These are phyloP conservation scores for Apamea sordens DNA, from an alignment of 2,888 invertebrate species.

Conservation along the genomic window DNA sequence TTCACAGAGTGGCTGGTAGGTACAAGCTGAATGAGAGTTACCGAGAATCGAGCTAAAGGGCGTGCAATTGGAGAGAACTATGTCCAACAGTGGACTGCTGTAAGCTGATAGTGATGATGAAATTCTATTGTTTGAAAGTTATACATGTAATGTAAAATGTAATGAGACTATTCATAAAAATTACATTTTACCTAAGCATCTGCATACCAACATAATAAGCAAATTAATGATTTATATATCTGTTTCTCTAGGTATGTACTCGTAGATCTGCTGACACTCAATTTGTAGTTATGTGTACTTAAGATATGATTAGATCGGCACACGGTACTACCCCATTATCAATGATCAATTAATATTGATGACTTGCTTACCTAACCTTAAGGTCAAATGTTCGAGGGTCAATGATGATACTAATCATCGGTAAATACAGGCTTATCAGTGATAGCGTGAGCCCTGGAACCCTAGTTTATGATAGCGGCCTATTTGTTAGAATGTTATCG, in stretches of 20 bases:
- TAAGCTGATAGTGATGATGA: too few species aligned
- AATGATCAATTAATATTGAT: conserved; percentile 19
- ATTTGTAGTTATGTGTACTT: too few species aligned
- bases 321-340: conserved; percentile 45
- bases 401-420: conserved; percentile 32
- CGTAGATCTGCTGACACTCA: not conserved
- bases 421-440: conserved; percentile 19
- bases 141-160: too few species aligned
- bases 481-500: conserved; percentile 3
- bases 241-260: not conserved
- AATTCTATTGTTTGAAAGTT: too few species aligned
- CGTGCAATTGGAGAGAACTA: too few species aligned
- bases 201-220: not conserved
- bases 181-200: not conserved
- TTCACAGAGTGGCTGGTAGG: too few species aligned
- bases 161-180: too few species aligned
- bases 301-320: conserved; percentile 11
- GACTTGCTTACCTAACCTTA: conserved; percentile 30
- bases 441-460: conserved; percentile 24
- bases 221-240: not conserved
- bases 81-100: too few species aligned
- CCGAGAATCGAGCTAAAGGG: too few species aligned
- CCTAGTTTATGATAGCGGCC: conserved; percentile 17
- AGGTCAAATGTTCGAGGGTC: conserved; percentile 31
- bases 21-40: too few species aligned